Evolutionary conservation across 2,797 vertebrate species (phyloP), one percentile per base, ranked within the genome.

Genomic region (Chelonia mydas): DNA sequence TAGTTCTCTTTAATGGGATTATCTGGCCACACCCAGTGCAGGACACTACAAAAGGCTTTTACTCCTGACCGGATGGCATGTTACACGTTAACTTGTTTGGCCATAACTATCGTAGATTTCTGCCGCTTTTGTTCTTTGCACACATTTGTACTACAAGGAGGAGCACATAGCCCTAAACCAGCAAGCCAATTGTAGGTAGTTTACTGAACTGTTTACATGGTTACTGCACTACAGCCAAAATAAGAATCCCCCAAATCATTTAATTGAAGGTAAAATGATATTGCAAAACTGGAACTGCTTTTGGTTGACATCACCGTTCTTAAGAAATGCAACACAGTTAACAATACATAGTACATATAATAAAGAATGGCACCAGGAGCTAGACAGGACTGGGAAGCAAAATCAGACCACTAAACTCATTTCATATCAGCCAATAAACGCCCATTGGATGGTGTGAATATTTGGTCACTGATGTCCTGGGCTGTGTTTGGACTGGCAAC

Each of bases 91-190:
- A 97, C 86, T 92, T 91, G 88, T 97, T 96, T 95, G 96, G 96
- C 94, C 97, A 97, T 97, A 98, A 98, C 97, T 98, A 97, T 96
- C 98, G 97, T 97, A 90, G 81, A 97, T 97, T 98, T 98, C 96
- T 97, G 97, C 93, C 96, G 94, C 91, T 97, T 98, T 98, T 97
- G 95, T 96, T 98, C 97, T 98, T 97, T 97, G 97, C 91, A 98
- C 97, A 97, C 97, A 95, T 98, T 98, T 98, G 97, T 98, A 95
- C 97, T 98, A 97, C 97, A 98, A 95, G 97, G 91, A 90, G 89
- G 95, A 98, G 94, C 97, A 97, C 88, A 94, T 96, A 98, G 94
- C 87, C 94, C 96, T 85, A 90, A 95, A 94, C 95, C 95, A 97
- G 93, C 3, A 37, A 96, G 89, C 61, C 95, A 47, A 8, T 28